Percentiles rank a stretch among this genome's conserved stretches.
These are phyloP conservation scores for Drosophila setosimentum DNA, from an alignment of 2,888 invertebrate species.

Conservation along the genomic window DNA sequence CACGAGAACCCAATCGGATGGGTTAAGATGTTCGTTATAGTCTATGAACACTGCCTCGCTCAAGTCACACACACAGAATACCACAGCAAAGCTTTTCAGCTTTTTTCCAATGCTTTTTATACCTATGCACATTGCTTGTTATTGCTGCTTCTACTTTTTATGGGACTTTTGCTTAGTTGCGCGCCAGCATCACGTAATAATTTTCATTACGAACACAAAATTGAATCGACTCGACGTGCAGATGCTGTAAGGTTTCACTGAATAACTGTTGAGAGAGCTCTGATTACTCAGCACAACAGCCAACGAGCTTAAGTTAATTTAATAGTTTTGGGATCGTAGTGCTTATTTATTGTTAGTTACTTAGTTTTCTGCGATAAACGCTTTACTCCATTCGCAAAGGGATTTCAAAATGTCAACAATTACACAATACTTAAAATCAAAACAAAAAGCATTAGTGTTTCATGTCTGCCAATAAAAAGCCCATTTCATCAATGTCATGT, in stretches of 20 bases:
- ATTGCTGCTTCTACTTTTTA: constrained; percentile 51
- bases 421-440: constrained; percentile 59
- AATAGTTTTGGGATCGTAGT: not conserved
- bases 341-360: not conserved
- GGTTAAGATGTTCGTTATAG: not conserved
- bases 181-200: constrained; percentile 68
- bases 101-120: constrained; percentile 24
- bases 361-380: not conserved
- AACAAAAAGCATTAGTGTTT: constrained; percentile 11
- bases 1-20: no score
- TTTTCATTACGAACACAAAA: constrained; percentile 59
- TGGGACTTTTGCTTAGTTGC: constrained; percentile 44
- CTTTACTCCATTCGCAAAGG: not conserved
- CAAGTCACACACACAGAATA: constrained; percentile 29
- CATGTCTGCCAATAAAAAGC: constrained; percentile 59
- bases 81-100: constrained; percentile 24
- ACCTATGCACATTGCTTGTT: constrained; percentile 35
- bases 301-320: not conserved
- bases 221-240: constrained; percentile 39
- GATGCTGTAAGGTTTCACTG: constrained; percentile 13
- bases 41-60: constrained; percentile 31
- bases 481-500: constrained; percentile 75
- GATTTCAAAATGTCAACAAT: constrained; percentile 38
- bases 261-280: constrained; percentile 8
- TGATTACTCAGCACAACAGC: constrained; percentile 19